Conservation (phyloP, 2,888 invertebrate species). For the Lottia gigantea region DNA sequence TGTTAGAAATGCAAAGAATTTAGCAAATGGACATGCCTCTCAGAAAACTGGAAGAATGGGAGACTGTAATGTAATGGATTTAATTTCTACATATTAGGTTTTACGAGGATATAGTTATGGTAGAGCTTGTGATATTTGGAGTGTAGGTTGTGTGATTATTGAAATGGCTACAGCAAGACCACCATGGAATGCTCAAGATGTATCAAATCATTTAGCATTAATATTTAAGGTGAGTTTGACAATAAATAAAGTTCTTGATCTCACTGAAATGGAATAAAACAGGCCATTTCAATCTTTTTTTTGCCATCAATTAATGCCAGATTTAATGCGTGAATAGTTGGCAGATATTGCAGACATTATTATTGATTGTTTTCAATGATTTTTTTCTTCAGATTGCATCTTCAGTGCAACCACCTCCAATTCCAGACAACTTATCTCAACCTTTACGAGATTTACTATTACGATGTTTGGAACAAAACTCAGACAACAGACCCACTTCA, state of each 20-base stretch:
- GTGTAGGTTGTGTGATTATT: conserved; percentile 70
- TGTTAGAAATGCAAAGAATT: too few relatives aligned
- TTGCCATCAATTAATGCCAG: neutral
- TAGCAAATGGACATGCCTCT: too few relatives aligned
- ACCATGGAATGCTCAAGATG: conserved; percentile 69
- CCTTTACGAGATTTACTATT: conserved; percentile 65
- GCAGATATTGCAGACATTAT: neutral
- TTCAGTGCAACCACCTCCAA: conserved; percentile 67
- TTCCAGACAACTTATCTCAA: conserved; percentile 67
- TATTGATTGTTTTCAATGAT: too few relatives aligned
- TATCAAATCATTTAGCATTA: conserved; percentile 70
- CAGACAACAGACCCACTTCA: conserved; percentile 66
- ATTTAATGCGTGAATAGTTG: neutral
- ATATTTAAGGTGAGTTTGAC: conserved; percentile 68
- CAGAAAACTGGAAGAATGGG: too few relatives aligned
- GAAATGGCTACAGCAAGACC: conserved; percentile 71
- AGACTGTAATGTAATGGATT: neutral
- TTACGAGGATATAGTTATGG: conserved; percentile 70
- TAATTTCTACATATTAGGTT: conserved; percentile 54
- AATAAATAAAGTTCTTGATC: too few relatives aligned
- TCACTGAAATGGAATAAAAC: too few relatives aligned
- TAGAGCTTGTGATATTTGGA: conserved; percentile 71
- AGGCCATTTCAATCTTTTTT: too few relatives aligned
- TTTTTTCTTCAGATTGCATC: conserved; percentile 67
- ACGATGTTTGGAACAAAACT: conserved; percentile 67